Conservation (phyloP, 1,140 invertebrate species). For the Kradibia gibbosae region DNA sequence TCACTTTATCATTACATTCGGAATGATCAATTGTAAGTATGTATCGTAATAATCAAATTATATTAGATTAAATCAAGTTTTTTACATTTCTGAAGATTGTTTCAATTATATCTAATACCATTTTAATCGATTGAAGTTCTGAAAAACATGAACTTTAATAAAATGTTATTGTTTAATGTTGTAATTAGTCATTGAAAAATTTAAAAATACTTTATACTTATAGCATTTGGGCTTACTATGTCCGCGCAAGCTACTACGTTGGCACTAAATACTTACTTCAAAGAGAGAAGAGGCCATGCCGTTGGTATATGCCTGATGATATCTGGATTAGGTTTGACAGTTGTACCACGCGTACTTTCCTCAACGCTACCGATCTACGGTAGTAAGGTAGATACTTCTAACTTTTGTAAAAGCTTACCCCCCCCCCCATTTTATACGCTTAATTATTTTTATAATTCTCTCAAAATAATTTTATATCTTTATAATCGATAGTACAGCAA, state of each 20-base stretch:
- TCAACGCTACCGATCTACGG: slow-evolving; percentile 75
- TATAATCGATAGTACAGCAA: no score
- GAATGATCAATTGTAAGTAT: slow-evolving; percentile 78
- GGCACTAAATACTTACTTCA: slow-evolving; percentile 82
- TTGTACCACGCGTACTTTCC: slow-evolving; percentile 80
- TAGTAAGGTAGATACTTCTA: slow-evolving; percentile 8
- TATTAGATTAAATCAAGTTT: slow-evolving; percentile 6
- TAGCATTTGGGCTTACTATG: slow-evolving; percentile 78
- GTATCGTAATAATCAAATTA: slow-evolving; percentile 9
- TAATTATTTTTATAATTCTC: no score
- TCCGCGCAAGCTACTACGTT: slow-evolving; percentile 80
- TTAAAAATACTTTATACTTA: no score
- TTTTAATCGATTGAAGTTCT: neutral
- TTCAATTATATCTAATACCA: slow-evolving; percentile 34
- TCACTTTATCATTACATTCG: slow-evolving; percentile 76
- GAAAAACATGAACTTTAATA: no score
- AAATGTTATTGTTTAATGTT: no score
- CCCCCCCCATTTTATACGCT: no score
- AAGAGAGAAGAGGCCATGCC: slow-evolving; percentile 77
- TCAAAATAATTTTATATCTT: no score
- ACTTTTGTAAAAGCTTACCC: no score
- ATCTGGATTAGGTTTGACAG: slow-evolving; percentile 81
- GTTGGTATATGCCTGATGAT: slow-evolving; percentile 81
- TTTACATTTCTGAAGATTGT: slow-evolving; percentile 16
- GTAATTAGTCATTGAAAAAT: no score